Base-by-base conservation (phyloP, 2,113 vertebrate species). In the Eonycteris spelaea region DNA sequence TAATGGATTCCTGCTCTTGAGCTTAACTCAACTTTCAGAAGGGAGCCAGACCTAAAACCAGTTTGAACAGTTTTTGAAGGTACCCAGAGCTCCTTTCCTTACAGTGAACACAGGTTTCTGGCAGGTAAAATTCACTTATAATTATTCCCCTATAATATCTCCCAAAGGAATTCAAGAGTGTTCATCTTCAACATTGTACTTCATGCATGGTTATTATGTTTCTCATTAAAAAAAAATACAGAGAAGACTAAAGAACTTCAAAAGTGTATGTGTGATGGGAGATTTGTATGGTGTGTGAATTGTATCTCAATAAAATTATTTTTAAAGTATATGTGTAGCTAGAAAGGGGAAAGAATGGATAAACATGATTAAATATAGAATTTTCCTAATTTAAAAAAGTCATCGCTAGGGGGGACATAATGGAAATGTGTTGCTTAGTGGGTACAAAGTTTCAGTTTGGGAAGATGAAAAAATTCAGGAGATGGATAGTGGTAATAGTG, bases 1-100 rank as follows among this genome's bases (percentile, higher is more conserved):
- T 83, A 90, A 77, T n/a, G 15, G 91, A 96, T 90, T 95, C 75
- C 70, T 86, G 48, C 55, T 88, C 85, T 22, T 9, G 65, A 96
- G 90, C 26, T 89, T 77, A 91, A 43, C 77, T 86, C 55, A 70
- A 8, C 57, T 91, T 87, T 94, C 26, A 63, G 70, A 71, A 24
- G 19, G 59, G 19, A 65, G 38, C 43, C 57, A 30, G 19, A 38
- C 30, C 63, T 57, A 35, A 91, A 85, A 43, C 28, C 67, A 79
- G 33, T 70, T 77, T 71, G 35, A 48, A 79, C 51, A 24, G n/a
- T 85, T 63, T 95, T 73, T 77, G 70, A 89, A 89, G 61, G 21
- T 48, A 71, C n/a, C 13, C 45, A 53, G 78, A 59, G 57, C 3
- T 48, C 91, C 35, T 88, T 84, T 40, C 28, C n/a, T 87, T 93